Conservation (phyloP, 2,888 invertebrate genomes). For the Byasa hedistus region DNA sequence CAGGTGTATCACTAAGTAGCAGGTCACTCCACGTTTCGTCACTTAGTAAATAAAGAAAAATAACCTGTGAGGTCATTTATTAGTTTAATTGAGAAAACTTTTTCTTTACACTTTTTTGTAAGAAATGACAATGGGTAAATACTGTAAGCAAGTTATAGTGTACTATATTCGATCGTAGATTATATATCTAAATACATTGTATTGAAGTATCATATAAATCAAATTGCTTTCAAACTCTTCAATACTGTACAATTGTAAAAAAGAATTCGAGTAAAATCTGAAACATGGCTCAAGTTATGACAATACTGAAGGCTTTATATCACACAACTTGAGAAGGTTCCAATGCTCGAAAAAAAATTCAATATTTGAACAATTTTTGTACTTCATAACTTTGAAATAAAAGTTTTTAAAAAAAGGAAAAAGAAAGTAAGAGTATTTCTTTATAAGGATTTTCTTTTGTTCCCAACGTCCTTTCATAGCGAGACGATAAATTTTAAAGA, state of each 20-base stretch:
- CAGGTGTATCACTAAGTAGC: too few relatives aligned
- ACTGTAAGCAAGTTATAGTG: too few relatives aligned
- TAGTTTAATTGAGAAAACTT: too few relatives aligned
- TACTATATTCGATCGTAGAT: too few relatives aligned
- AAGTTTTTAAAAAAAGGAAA: conserved; percentile 19
- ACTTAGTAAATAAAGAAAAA: too few relatives aligned
- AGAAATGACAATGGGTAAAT: too few relatives aligned
- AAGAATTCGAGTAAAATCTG: background rate
- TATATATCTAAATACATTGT: too few relatives aligned
- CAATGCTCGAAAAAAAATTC: conserved; percentile 15
- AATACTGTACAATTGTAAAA: background rate
- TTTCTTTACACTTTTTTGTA: too few relatives aligned
- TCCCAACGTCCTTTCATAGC: conserved; percentile 9
- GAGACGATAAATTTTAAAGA: conserved; percentile 20
- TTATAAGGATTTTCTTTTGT: conserved; percentile 24
- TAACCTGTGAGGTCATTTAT: too few relatives aligned
- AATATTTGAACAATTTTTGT: conserved; percentile 21
- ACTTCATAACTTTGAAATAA: conserved; percentile 24
- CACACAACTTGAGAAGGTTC: conserved; percentile 15
- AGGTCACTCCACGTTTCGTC: too few relatives aligned
- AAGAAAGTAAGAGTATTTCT: conserved; percentile 24
- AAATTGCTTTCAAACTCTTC: background rate
- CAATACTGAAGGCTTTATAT: conserved; percentile 8
- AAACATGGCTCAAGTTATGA: background rate
- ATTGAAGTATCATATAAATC: too few relatives aligned